These are phyloP conservation scores for Cyrtonyx montezumae DNA, from an alignment of 2,113 vertebrate genomes.

Conservation along the genomic window DNA sequence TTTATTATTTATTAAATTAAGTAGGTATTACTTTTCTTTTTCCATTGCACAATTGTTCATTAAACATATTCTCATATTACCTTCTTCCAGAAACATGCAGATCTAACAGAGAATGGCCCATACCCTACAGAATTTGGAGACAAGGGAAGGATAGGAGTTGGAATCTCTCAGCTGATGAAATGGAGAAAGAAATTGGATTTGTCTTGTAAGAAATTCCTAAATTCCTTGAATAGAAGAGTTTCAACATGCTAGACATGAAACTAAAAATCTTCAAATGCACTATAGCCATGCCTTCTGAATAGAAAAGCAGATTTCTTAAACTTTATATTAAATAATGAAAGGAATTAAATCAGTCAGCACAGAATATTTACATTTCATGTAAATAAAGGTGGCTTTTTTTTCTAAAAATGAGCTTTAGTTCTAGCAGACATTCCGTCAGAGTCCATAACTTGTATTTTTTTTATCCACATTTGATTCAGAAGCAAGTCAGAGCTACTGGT, in stretches of 20 bases:
- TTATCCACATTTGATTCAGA: neutral
- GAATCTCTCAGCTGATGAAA: neutral
- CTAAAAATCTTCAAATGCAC: neutral
- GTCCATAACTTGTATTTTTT: neutral
- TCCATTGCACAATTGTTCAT: neutral
- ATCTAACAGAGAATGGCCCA: neutral
- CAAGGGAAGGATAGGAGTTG: neutral
- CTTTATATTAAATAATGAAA: neutral
- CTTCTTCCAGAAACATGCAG: neutral
- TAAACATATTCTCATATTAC: neutral
- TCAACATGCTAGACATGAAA: neutral
- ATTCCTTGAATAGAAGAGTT: neutral
- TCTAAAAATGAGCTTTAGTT: neutral
- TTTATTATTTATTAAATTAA: neutral
- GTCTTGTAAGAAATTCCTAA: neutral
- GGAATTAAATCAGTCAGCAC: neutral
- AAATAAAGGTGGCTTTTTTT: neutral
- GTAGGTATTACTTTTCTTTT: neutral
- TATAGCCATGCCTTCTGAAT: neutral
- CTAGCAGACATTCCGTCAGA: neutral
- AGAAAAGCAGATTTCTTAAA: accelerated
- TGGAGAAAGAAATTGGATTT: neutral
- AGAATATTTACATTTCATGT: neutral
- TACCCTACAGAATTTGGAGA: neutral
- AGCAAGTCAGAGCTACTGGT: neutral